phyloP scores from a whole-genome alignment of 2,113 vertebrate species.

The Anseranas semipalmata region DNA sequence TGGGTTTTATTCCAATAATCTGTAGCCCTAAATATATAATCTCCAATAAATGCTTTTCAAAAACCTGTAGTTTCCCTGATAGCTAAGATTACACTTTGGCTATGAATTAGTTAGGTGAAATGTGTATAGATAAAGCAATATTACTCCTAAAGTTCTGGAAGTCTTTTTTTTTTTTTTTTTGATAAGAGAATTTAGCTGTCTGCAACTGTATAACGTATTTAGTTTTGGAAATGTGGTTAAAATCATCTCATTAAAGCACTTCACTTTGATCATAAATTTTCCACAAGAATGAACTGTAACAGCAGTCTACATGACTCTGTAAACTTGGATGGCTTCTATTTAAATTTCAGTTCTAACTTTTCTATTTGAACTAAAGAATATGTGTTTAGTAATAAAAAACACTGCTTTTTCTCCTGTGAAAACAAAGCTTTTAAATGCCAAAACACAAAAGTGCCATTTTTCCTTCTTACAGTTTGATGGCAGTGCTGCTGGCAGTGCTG shows the following conservation, averaged over 20 bases:
- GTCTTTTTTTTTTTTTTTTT: background rate
- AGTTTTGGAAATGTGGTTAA: background rate
- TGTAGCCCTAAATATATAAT: background rate
- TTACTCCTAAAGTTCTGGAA: background rate
- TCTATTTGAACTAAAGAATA: background rate
- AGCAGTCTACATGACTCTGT: background rate
- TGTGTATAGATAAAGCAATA: background rate
- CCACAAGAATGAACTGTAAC: background rate
- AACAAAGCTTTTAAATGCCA: background rate
- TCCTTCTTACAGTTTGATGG: slow-evolving; percentile 85
- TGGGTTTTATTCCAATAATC: background rate
- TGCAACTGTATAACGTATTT: background rate
- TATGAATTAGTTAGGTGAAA: background rate
- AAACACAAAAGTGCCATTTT: background rate
- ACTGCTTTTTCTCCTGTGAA: background rate
- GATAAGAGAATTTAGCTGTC: background rate
- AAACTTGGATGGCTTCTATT: background rate
- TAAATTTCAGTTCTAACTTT: background rate
- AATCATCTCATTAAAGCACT: background rate
- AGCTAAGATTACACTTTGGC: background rate
- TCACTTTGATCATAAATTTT: background rate
- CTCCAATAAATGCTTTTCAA: background rate
- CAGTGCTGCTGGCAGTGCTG: slow-evolving; percentile 82
- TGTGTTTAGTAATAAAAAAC: background rate
- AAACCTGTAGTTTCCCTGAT: background rate